These are phyloP conservation scores for Drosophila sproati DNA, from an alignment of 1,140 invertebrate species.

Conservation along the genomic window DNA sequence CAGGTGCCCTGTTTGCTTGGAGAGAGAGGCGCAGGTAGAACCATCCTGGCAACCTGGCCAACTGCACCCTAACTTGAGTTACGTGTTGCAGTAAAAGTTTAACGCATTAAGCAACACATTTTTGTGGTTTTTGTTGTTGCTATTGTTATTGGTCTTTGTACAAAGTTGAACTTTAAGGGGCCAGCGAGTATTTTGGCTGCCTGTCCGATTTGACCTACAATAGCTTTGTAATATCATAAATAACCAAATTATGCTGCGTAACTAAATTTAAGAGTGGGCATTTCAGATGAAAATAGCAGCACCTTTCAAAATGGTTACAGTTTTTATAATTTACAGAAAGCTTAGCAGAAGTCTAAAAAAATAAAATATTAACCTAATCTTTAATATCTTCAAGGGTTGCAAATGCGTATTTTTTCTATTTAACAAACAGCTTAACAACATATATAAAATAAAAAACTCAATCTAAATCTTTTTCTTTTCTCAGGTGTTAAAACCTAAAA, in stretches of 20 bases:
- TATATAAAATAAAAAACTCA: no score
- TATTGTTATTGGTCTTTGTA: slow-evolving; percentile 36
- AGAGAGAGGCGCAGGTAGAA: neutral
- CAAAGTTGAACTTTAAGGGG: slow-evolving; percentile 27
- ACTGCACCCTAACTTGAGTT: slow-evolving; percentile 72
- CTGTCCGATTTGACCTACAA: slow-evolving; percentile 8
- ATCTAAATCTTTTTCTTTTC: no score
- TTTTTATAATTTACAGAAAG: neutral
- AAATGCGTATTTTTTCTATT: no score
- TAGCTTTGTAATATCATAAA: slow-evolving; percentile 22
- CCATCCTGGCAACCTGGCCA: slow-evolving; percentile 31
- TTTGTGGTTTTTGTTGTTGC: slow-evolving; percentile 23
- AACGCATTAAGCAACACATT: slow-evolving; percentile 74
- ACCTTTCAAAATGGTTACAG: neutral
- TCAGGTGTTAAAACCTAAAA: no score
- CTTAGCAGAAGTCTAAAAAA: no score
- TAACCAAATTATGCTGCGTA: slow-evolving; percentile 16
- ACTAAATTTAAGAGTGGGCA: neutral
- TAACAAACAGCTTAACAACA: no score
- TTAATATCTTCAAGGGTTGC: no score
- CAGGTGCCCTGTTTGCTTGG: slow-evolving; percentile 9
- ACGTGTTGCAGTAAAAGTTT: slow-evolving; percentile 79
- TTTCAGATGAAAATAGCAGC: neutral
- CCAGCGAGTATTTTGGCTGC: slow-evolving; percentile 25
- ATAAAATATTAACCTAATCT: no score